Conservation (phyloP, 2,113 vertebrate genomes). For the Ailuropoda melanoleuca region DNA sequence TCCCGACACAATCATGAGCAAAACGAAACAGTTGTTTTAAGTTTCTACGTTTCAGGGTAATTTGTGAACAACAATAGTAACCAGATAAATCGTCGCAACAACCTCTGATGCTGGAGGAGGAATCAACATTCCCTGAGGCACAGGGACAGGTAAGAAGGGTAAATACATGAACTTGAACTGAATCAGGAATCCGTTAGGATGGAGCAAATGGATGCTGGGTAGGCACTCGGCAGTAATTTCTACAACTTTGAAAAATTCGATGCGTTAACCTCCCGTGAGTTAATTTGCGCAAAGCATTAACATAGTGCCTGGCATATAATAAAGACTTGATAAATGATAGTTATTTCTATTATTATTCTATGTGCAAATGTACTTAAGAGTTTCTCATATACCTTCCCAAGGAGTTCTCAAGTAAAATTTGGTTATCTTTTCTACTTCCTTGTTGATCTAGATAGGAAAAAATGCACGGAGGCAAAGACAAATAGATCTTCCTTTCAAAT, state of each 20-base stretch:
- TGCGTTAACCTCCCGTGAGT: not conserved
- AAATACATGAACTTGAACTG: not conserved
- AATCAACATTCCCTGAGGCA: not conserved
- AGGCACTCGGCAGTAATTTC: not conserved
- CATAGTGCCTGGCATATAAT: not conserved
- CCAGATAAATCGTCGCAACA: not conserved
- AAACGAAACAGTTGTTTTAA: not conserved
- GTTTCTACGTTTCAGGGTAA: not conserved
- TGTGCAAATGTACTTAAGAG: not conserved
- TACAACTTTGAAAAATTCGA: not conserved
- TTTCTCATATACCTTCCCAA: not conserved
- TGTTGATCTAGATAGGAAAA: conserved; percentile 58
- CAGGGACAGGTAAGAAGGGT: not conserved
- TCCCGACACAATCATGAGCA: not conserved
- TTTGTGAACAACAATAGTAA: not conserved
- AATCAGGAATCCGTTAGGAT: no score
- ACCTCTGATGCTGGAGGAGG: not conserved
- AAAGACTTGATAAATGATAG: not conserved
- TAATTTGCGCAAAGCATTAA: not conserved
- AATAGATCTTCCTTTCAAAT: conserved; percentile 67
- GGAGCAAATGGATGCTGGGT: fast-evolving
- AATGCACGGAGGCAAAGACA: conserved; percentile 60
- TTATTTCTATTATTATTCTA: not conserved
- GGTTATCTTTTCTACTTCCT: not conserved
- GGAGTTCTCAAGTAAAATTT: not conserved